Evolutionary conservation across 1,140 invertebrate species (phyloP).

Genomic region (Drosophila seguyi): DNA sequence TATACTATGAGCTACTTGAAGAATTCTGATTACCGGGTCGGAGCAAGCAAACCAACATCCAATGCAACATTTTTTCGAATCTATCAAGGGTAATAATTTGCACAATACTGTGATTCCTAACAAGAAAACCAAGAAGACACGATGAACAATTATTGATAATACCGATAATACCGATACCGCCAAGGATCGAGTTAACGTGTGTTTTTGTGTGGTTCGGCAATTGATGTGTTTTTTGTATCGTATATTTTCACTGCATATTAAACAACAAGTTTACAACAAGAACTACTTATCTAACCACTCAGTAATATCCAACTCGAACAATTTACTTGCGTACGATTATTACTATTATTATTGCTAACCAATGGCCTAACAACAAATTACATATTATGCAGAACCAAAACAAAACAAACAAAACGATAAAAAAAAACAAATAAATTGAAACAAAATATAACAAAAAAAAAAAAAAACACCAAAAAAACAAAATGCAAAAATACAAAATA

Average conservation of each 20-base stretch:
- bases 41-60: slow-evolving; percentile 20
- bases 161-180: slow-evolving; percentile 4
- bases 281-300: slow-evolving; percentile 58
- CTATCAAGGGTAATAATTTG: slow-evolving; percentile 57
- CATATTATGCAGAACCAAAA: slow-evolving; percentile 40
- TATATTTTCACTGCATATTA: slow-evolving; percentile 56
- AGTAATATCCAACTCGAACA: slow-evolving; percentile 65
- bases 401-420: slow-evolving; percentile 37
- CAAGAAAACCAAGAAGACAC: slow-evolving; percentile 30
- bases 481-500: slow-evolving; percentile 53
- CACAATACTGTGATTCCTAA: slow-evolving; percentile 78
- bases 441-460: slow-evolving; percentile 11
- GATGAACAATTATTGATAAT: slow-evolving; percentile 11
- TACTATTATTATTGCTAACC: slow-evolving; percentile 51
- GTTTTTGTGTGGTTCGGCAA: slow-evolving; percentile 36
- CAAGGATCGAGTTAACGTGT: slow-evolving; percentile 14
- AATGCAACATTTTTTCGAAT: slow-evolving; percentile 36
- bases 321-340: slow-evolving; percentile 54
- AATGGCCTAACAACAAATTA: slow-evolving; percentile 53
- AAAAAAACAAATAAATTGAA: not conserved
- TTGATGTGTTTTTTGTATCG: slow-evolving; percentile 55
- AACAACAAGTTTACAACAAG: slow-evolving; percentile 50
- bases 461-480: not conserved
- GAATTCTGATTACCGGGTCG: slow-evolving; percentile 6
- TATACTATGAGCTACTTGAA: slow-evolving; percentile 12